Base-by-base conservation (phyloP, 2,888 invertebrate genomes). In the Thymelicus lineola region DNA sequence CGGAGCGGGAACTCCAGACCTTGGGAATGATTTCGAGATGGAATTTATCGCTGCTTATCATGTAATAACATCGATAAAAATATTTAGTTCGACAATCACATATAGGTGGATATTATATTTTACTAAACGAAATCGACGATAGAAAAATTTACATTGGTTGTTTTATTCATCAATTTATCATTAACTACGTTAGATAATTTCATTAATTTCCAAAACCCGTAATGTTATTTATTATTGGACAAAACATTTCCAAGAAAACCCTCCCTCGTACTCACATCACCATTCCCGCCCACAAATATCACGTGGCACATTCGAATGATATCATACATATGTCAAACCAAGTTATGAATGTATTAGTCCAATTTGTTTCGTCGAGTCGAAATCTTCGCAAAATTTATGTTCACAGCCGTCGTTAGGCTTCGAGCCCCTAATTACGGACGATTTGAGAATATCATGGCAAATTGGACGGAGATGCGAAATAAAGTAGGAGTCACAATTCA, bases 21-120 rank as follows among this genome's bases (percentile, higher is more conserved):
- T 64, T 60, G 38, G 78, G 77, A 76, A 77, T 76, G 78, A 76
- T 75, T 76, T 35, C 14, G 46, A 48, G 38, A 74, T 71, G 73
- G 64, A 72, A 71, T 65, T 72, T 66, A 57, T 38, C 53, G 15
- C 17, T 58, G 62, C 71, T 73, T 71, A 69, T 66, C 67, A 28
- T 28, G 28, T 67, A 9, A 42, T 10, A 20, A 12, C 20, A 53
- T 53, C 20, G 10, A 20, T 12, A 28, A 28, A 28, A 28, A 28
- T 5, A n/a, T n/a, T n/a, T n/a, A n/a, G n/a, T n/a, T n/a, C n/a
- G n/a, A n/a, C n/a, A n/a, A n/a, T n/a, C n/a, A n/a, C n/a, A n/a
- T n/a, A 4, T 28, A 53, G 7, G 12, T 53, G 12, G 5, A 6
- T 20, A 20, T 53, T 20, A 53, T 17, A n/a, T 50, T 15, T 17